Conservation (phyloP, 1,140 invertebrate genomes). For the Watersipora subatra region DNA sequence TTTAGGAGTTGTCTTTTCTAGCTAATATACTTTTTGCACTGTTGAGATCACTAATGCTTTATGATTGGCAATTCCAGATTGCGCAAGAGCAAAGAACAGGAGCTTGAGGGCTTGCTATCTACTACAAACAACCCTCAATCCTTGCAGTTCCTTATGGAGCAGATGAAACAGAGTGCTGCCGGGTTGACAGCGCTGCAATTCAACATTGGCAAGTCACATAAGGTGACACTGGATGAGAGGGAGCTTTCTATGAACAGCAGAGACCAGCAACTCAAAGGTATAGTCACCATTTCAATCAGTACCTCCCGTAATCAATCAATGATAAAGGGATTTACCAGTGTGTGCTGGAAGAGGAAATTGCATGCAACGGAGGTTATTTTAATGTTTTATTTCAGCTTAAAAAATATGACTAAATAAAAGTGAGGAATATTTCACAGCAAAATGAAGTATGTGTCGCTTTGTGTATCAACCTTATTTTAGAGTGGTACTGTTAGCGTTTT, state of each 20-base stretch:
- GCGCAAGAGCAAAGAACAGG: conserved; percentile 22
- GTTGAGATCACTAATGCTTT: too few species aligned
- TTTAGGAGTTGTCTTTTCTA: too few species aligned
- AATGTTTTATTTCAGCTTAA: background rate
- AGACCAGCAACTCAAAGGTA: conserved; percentile 34
- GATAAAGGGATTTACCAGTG: too few species aligned
- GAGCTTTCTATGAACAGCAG: conserved; percentile 27
- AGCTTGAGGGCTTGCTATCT: conserved; percentile 18
- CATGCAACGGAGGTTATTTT: background rate
- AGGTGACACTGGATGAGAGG: conserved; percentile 26
- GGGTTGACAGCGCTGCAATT: conserved; percentile 27
- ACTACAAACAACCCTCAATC: conserved; percentile 15
- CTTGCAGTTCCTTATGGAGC: conserved; percentile 26
- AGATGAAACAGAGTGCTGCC: conserved; percentile 29
- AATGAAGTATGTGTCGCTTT: too few species aligned
- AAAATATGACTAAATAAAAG: background rate
- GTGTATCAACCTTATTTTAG: too few species aligned
- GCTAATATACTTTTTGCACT: too few species aligned
- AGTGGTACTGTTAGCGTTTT: too few species aligned
- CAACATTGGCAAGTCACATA: conserved; percentile 27
- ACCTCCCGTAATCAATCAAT: too few species aligned
- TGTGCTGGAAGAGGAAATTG: background rate
- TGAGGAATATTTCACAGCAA: background rate
- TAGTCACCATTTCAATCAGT: too few species aligned
- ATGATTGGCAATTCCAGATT: too few species aligned